phyloP scores from a whole-genome alignment of 1,140 invertebrate genomes.

The Sminthurides bifidus region DNA sequence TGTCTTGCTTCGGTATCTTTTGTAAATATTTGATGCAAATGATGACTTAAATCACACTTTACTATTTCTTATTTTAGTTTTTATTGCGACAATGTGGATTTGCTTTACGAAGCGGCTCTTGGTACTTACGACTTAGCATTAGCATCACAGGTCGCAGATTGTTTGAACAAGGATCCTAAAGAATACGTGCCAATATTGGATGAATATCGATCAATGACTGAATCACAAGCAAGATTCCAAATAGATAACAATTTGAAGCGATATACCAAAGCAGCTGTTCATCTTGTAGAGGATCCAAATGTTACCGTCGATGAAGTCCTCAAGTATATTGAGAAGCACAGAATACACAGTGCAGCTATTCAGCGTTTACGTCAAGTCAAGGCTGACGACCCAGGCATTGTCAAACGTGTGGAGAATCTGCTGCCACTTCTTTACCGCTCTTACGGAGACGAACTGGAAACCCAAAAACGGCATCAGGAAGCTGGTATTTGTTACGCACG shows the following conservation, averaged over 20 bases:
- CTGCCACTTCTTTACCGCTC: constrained; percentile 5
- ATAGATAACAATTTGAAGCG: constrained; percentile 27
- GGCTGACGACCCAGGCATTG: constrained; percentile 1
- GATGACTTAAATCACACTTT: neutral
- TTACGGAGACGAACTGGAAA: constrained; percentile 22
- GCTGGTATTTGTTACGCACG: constrained; percentile 23
- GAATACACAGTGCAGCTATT: constrained; percentile 11
- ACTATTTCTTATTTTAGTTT: constrained; percentile 18
- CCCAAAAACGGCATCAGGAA: constrained; percentile 19
- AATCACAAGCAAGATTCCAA: constrained; percentile 13
- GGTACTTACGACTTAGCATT: constrained; percentile 29
- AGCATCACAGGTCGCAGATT: constrained; percentile 27
- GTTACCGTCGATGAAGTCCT: constrained; percentile 16
- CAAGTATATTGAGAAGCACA: constrained; percentile 23
- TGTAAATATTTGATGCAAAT: neutral
- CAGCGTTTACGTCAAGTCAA: neutral
- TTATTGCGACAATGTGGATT: constrained; percentile 30
- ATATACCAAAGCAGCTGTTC: constrained; percentile 18
- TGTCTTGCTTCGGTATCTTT: neutral
- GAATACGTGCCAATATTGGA: constrained; percentile 31
- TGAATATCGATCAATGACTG: constrained; percentile 9
- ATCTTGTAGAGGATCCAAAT: constrained; percentile 15
- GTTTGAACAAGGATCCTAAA: constrained; percentile 29
- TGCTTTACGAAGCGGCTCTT: constrained; percentile 27
- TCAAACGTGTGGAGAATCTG: neutral